Base-by-base conservation (phyloP, 2,888 invertebrate species). In the Thera britannica region DNA sequence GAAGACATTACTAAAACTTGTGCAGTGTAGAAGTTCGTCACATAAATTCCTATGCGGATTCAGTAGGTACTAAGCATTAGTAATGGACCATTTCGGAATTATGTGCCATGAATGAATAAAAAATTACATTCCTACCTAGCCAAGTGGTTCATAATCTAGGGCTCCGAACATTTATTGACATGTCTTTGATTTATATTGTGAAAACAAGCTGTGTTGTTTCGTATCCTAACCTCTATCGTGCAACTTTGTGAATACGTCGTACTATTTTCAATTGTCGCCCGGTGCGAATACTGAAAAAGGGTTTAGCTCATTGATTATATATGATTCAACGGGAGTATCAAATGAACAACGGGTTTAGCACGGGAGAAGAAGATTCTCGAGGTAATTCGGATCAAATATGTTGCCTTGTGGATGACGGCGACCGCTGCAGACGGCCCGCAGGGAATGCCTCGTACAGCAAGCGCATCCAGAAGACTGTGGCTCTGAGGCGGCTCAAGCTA, bases 391-490 rank as follows among this genome's bases (percentile, higher is more conserved):
- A 98, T 86, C 97, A 98, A 94, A 96, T 97, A 83, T 99, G 99
- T 94, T 98, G 98, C 94, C 95, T 99, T 79, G 96, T 98, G 82
- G 98, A 98, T 89, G 98, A 98, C 87, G 96, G 96, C 74, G 97
- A 97, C 77, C 95, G 98, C 76, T 99, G 99, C 90, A 95, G 96
- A 75, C 96, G 98, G 83, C 95, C 96, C 66, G 98, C 98, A 77
- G 98, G 98, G 74, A 98, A 98, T 94, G 99, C 99, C 77, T 97
- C 98, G 57, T 99, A 99, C 93, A 98, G 98, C 91, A 99, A 99
- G 89, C 96, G 98, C 77, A 98, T 99, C 81, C 98, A 99, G 90
- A 99, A 98, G 90, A 98, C 97, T 67, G 98, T 98, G 48, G 97
- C 97, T 62, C 98, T 98, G 84, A 95, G 98, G 82, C 96, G 97